Conservation (phyloP, 2,888 invertebrate species). For the Mesochorus sp. region DNA sequence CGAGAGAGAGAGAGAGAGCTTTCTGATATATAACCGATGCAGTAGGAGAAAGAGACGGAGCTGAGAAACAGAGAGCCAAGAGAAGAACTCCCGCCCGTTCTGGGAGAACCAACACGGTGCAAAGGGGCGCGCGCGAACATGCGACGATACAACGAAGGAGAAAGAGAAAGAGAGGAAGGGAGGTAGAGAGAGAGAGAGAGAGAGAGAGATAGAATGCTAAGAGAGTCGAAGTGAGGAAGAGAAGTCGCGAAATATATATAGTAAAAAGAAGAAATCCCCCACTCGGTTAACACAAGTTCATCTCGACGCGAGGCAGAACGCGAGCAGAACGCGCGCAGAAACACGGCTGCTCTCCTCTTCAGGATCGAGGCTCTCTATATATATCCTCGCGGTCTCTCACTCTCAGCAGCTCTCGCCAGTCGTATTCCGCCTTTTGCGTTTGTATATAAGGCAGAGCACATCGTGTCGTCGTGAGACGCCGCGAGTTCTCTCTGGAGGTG, state of each 20-base stretch:
- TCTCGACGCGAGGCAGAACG: slow-evolving; percentile 64
- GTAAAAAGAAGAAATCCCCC: slow-evolving; percentile 79
- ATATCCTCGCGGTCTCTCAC: slow-evolving; percentile 71
- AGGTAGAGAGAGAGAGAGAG: slow-evolving; percentile 42
- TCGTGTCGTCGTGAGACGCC: slow-evolving; percentile 43
- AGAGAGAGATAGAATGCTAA: slow-evolving; percentile 70
- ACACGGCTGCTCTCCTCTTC: slow-evolving; percentile 58
- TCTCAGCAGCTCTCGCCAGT: slow-evolving; percentile 79
- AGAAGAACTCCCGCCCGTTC: slow-evolving; percentile 36
- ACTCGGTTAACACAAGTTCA: slow-evolving; percentile 63
- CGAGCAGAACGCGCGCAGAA: slow-evolving; percentile 66
- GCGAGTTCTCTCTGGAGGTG: slow-evolving; percentile 46
- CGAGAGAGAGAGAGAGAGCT: no score
- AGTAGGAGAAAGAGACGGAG: slow-evolving; percentile 60
- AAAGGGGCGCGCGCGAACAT: slow-evolving; percentile 56
- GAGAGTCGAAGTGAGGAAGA: slow-evolving; percentile 65
- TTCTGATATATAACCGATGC: slow-evolving; percentile 21
- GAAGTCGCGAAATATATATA: slow-evolving; percentile 64
- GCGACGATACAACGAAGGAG: background rate
- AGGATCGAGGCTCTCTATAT: slow-evolving; percentile 48
- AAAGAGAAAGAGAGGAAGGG: slow-evolving; percentile 31
- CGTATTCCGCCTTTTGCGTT: slow-evolving; percentile 62
- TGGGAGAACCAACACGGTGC: slow-evolving; percentile 53
- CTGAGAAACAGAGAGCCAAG: slow-evolving; percentile 62
- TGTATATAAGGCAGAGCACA: slow-evolving; percentile 50